A percentile compares a stretch with the other conserved stretches of the same genome.
Evolutionary conservation across 2,888 invertebrate genomes (phyloP).

Genomic region (Plebejus argus): DNA sequence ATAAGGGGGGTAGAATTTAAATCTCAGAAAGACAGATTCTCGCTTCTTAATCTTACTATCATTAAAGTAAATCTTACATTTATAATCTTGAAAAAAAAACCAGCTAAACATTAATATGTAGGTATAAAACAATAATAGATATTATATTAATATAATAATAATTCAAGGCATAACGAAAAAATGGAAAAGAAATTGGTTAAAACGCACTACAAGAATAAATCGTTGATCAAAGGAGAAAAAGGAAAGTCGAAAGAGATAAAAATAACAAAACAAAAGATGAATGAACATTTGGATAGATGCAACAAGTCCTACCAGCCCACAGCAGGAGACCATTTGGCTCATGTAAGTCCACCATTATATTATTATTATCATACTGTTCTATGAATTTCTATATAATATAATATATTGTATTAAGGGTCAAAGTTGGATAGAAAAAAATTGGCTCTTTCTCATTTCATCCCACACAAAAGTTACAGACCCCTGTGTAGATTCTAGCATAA

Average conservation of each 20-base stretch:
- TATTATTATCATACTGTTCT: neutral
- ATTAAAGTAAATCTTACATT: no score
- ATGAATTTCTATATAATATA: no score
- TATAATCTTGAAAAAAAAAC: neutral
- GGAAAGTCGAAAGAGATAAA: constrained; percentile 45
- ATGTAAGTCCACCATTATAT: constrained; percentile 7
- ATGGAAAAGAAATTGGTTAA: constrained; percentile 91
- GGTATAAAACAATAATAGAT: no score
- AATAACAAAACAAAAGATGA: constrained; percentile 68
- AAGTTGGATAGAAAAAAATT: no score
- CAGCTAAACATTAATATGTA: neutral
- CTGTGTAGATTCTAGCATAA: no score
- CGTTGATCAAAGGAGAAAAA: neutral
- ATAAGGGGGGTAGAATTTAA: no score
- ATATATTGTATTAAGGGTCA: no score
- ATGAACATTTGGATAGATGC: constrained; percentile 67
- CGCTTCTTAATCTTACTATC: no score
- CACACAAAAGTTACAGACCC: no score
- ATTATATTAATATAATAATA: constrained; percentile 14
- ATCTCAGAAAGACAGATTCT: no score
- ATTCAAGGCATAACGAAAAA: constrained; percentile 86
- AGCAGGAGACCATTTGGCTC: constrained; percentile 33
- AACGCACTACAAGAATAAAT: constrained; percentile 74
- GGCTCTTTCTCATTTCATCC: no score
- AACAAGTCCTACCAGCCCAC: constrained; percentile 65